Conservation (phyloP, 2,888 invertebrate species). For the Epinotia brunnichana region DNA sequence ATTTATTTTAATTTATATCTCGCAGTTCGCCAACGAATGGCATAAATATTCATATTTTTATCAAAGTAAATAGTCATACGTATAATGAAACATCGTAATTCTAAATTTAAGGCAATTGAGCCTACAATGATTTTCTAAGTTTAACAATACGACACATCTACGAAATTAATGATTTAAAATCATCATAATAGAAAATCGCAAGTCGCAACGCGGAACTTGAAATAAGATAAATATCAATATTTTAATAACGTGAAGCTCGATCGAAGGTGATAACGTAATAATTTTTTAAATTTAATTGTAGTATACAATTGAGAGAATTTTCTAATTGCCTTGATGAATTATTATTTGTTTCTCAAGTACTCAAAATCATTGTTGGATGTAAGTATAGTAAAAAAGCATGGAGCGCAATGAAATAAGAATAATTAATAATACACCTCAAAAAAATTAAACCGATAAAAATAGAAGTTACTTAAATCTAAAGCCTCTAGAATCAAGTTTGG, state of each 20-base stretch:
- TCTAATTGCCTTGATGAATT: neutral
- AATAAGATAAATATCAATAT: constrained; percentile 16
- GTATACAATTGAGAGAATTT: neutral
- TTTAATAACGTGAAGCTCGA: constrained; percentile 2
- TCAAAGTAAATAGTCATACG: neutral
- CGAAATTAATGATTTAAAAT: constrained; percentile 5
- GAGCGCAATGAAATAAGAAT: neutral
- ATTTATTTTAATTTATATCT: neutral
- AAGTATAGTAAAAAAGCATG: neutral
- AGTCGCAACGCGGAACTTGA: neutral
- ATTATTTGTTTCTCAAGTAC: too few species aligned
- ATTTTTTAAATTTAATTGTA: neutral
- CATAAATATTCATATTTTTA: neutral
- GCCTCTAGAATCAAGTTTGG: neutral
- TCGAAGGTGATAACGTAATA: neutral
- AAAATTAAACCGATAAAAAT: neutral
- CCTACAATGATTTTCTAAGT: constrained; percentile 3
- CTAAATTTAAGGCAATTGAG: neutral
- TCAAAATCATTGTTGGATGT: too few species aligned
- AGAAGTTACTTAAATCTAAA: neutral
- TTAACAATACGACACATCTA: constrained; percentile 8
- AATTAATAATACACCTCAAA: constrained; percentile 10
- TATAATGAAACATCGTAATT: neutral
- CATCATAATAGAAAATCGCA: neutral
- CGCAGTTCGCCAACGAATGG: neutral